Evolutionary conservation across 2,888 invertebrate species (phyloP), one percentile per base, ranked within the genome.

Genomic region (Chloromyia formosa): DNA sequence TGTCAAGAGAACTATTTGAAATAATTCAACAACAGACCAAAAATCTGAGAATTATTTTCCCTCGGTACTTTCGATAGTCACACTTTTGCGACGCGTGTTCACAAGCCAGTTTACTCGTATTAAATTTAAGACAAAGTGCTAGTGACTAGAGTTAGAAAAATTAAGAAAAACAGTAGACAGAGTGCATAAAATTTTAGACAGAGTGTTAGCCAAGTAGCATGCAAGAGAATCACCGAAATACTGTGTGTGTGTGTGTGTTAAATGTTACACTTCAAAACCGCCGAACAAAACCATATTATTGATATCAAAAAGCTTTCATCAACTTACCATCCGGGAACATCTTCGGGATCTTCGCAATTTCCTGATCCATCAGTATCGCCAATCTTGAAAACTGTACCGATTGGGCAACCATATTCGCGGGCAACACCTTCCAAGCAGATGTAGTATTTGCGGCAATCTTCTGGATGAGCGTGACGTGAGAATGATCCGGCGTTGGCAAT

Each of bases 361-460:
- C 96, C 95, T 80, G 93, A 92, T 82, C 95, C 96, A 80, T 96
- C 95, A 82, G 92, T 87, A 82, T 94, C 94, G 76, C 95, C 95
- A 86, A 96, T 95, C 86, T 95, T 95, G 92, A 96, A 97, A 72
- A 96, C 96, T 75, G 96, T 96, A 75, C 96, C 96, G 83, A 97
- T 94, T 82, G 96, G 96, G 88, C 96, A 97, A 78, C 96, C 96
- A 86, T 96, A 96, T 86, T 96, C 96, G 80, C 96, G 91, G 78
- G 96, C 94, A 75, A 91, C 92, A 79, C 94, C 94, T 86, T 96
- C 96, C 78, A 96, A 86, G 84, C 96, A 97, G 86, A 96, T 95
- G 89, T 94, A 97, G 88, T 96, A 97, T 85, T 96, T 96, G 82
- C 96, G 92, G 89, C 95, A 95, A 86, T 95, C 95, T 79, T 95